Percentiles rank a stretch among this genome's conserved stretches.
Conservation (phyloP, 1,140 invertebrate species). For the Archegozetes longisetosus region DNA sequence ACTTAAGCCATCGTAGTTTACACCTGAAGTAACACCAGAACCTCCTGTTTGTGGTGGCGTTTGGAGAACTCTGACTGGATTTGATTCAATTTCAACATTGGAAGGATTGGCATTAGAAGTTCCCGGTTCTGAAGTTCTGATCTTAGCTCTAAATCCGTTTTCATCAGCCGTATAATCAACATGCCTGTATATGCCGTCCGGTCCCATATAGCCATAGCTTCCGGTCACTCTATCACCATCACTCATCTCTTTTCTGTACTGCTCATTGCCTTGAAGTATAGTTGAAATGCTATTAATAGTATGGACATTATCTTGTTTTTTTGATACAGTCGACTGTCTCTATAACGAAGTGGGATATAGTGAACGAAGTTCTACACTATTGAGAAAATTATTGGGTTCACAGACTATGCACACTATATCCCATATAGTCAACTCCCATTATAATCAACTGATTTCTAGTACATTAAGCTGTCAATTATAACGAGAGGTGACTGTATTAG, state of each 20-base stretch:
- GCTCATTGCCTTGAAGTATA: constrained; percentile 19
- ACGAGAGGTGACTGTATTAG: no score
- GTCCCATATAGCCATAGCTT: constrained; percentile 19
- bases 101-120: background rate
- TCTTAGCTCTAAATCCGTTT: constrained; percentile 22
- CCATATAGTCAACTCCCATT: no score
- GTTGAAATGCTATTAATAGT: no score
- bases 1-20: background rate
- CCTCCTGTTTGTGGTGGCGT: background rate
- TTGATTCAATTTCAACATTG: background rate
- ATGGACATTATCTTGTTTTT: no score
- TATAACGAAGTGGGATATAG: no score
- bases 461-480: no score
- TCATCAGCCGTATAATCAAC: constrained; percentile 22
- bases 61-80: background rate
- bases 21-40: background rate
- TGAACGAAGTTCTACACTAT: no score
- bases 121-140: constrained; percentile 16
- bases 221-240: constrained; percentile 21
- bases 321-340: no score
- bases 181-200: constrained; percentile 18
- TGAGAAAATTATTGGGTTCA: no score
- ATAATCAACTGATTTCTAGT: no score
- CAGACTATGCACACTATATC: no score
- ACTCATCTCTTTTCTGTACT: constrained; percentile 18